phyloP scores from a whole-genome alignment of 2,797 vertebrate species.

The Lepus oiostolus region DNA sequence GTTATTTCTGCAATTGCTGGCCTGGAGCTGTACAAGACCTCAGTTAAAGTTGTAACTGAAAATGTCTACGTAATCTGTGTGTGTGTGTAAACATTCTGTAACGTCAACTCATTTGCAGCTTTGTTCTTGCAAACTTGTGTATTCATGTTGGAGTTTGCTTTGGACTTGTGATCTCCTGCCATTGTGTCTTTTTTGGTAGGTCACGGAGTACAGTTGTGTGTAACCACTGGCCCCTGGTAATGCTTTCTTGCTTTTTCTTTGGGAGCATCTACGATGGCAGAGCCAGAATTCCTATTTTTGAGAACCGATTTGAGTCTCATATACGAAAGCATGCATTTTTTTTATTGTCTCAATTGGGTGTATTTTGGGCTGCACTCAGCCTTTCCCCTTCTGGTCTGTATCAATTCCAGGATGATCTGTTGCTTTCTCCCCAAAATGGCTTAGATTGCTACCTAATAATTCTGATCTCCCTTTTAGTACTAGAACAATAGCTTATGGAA shows the following conservation, averaged over 20 bases:
- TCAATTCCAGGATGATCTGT: slow-evolving; percentile 37
- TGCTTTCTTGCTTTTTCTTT: background rate
- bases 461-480: slow-evolving; percentile 46
- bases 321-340: background rate
- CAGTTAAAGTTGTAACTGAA: background rate
- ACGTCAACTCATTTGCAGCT: background rate
- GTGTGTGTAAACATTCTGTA: background rate
- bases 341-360: background rate
- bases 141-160: background rate
- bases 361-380: background rate
- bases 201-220: background rate
- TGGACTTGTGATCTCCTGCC: background rate
- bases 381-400: slow-evolving; percentile 1
- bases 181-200: slow-evolving; percentile 34
- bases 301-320: background rate
- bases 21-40: background rate
- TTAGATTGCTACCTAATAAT: background rate
- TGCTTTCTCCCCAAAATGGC: background rate
- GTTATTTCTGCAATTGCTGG: background rate
- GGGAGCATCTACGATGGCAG: background rate
- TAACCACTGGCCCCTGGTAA: background rate
- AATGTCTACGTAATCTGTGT: background rate
- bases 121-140: background rate
- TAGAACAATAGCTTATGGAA: background rate
- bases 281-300: background rate